Conservation (phyloP, 1,140 invertebrate species). For the Orius insidiosus region DNA sequence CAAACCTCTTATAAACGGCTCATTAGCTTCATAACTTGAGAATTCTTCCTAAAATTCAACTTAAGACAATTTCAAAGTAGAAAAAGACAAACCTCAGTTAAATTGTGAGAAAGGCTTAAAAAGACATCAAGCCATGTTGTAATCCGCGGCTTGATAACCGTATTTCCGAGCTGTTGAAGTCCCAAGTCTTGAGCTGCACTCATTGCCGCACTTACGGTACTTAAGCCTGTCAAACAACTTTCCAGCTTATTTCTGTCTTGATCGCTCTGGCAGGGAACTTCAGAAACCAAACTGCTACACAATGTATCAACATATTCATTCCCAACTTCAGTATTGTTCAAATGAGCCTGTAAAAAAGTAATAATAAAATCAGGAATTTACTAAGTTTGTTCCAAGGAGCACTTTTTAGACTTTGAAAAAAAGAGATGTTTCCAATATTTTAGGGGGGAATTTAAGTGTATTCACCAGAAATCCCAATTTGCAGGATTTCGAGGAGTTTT, state of each 20-base stretch:
- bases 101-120: conserved; percentile 54
- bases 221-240: conserved; percentile 59
- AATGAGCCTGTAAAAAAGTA: conserved; percentile 42
- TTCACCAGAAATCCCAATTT: no score
- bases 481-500: no score
- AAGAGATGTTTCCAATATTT: neutral
- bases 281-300: conserved; percentile 49
- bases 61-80: conserved; percentile 3
- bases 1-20: conserved; percentile 75
- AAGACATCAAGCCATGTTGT: conserved; percentile 76
- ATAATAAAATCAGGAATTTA: neutral
- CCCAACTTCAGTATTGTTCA: conserved; percentile 86
- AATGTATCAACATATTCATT: conserved; percentile 77
- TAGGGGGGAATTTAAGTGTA: no score
- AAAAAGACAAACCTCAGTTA: conserved; percentile 45
- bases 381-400: neutral
- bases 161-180: conserved; percentile 61
- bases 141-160: conserved; percentile 70
- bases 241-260: conserved; percentile 49
- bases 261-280: conserved; percentile 41
- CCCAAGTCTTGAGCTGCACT: conserved; percentile 69
- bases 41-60: conserved; percentile 53
- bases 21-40: conserved; percentile 71
- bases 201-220: conserved; percentile 50
- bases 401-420: neutral